These are phyloP conservation scores for Mola mola DNA, from an alignment of 2,113 vertebrate genomes.

Conservation along the genomic window DNA sequence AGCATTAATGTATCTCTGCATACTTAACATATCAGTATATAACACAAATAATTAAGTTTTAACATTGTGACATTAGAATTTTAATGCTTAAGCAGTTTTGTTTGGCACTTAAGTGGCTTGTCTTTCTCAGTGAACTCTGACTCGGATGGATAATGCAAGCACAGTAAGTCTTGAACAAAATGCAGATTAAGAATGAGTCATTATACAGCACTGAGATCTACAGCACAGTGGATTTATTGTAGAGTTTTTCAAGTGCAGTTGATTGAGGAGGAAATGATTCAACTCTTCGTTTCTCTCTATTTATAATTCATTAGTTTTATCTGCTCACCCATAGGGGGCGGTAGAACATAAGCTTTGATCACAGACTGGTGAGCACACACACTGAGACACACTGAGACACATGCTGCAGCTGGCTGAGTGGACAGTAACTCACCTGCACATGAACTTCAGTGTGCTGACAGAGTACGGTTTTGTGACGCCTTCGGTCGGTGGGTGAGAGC, in stretches of 20 bases:
- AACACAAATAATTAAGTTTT: too few species aligned
- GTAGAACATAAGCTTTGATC: conserved; percentile 58
- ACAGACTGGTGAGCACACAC: conserved; percentile 10
- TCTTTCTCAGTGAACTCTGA: too few species aligned
- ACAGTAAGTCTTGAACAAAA: conserved; percentile 12
- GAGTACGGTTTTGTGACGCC: conserved; percentile 49
- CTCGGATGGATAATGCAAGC: neutral
- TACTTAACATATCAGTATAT: too few species aligned
- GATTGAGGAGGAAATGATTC: conserved; percentile 25
- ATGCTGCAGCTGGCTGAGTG: conserved; percentile 32
- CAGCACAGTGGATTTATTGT: conserved; percentile 31
- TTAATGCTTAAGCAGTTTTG: too few species aligned
- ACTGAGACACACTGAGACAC: conserved; percentile 29
- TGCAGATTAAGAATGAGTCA: conserved; percentile 26
- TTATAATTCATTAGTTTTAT: conserved; percentile 7
- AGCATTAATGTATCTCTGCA: too few species aligned
- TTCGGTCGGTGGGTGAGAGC: conserved; percentile 19
- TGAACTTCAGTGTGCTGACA: conserved; percentile 64
- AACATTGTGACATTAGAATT: too few species aligned
- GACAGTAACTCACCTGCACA: conserved; percentile 68
- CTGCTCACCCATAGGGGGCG: conserved; percentile 64
- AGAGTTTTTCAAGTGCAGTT: conserved; percentile 28
- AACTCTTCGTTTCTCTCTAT: neutral
- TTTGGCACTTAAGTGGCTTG: too few species aligned
- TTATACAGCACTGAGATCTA: neutral